These are phyloP conservation scores for Petromus typicus DNA, from an alignment of 2,113 vertebrate species.

Conservation along the genomic window DNA sequence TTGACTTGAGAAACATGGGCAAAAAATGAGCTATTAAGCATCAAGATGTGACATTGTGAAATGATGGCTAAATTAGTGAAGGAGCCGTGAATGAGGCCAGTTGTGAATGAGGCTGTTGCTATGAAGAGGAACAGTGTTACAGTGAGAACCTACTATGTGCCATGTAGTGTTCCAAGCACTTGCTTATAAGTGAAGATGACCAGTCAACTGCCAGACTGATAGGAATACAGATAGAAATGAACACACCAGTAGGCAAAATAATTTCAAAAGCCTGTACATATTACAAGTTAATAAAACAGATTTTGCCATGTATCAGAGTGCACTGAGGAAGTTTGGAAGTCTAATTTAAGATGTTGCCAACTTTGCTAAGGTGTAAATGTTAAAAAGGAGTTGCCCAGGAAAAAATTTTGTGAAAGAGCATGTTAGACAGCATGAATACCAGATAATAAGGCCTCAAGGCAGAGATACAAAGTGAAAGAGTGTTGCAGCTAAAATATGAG, in stretches of 20 bases:
- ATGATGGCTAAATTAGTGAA: not conserved
- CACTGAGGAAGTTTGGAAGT: not conserved
- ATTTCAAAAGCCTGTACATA: not conserved
- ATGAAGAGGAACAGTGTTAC: not conserved
- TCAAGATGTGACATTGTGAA: not conserved
- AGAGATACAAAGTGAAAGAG: not conserved
- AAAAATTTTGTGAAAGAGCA: not conserved
- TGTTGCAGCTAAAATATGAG: not conserved
- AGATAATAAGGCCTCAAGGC: not conserved
- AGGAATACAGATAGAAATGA: not conserved
- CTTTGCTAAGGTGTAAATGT: not conserved
- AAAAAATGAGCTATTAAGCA: not conserved
- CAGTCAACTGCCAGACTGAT: not conserved
- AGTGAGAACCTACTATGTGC: not conserved
- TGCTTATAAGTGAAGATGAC: not conserved
- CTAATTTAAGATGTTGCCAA: not conserved
- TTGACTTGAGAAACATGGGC: not conserved
- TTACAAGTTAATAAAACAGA: not conserved
- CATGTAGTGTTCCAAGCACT: not conserved
- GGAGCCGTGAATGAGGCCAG: not conserved
- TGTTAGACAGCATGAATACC: not conserved
- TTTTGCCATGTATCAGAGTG: not conserved
- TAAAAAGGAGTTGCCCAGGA: not conserved
- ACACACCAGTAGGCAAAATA: not conserved
- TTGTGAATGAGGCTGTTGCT: not conserved